Base-by-base conservation (phyloP, 2,797 vertebrate species). In the Ctenochaetus hawaiiensis region DNA sequence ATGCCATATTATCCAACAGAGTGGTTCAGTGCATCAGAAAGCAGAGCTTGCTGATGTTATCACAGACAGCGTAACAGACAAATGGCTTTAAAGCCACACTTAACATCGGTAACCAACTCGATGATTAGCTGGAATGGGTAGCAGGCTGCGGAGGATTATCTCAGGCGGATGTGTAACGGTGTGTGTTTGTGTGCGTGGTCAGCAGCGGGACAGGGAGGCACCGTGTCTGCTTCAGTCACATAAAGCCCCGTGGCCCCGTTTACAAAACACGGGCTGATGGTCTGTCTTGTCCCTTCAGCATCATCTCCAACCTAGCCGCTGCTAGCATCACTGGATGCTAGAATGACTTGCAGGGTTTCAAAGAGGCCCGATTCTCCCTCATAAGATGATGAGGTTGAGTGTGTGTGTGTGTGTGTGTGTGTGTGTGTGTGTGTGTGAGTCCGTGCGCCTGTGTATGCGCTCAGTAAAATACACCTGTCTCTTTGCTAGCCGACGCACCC, bases 311-410 rank as follows among this genome's bases (percentile, higher is more conserved):
- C 45, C 30, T 68, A 75, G 65, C 72, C 75, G 74, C 80, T 44
- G 13, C 58, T 89, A 91, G 84, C 84, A 77, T 72, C 77, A 1
- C 43, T 67, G 67, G 53, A 80, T 80, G 91, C 89, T 91, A 91
- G 74, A 84, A 93, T 92, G 92, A 93, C 92, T 94, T 93, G 90
- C 90, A 92, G 63, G 56, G 77, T 77, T 85, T 82, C 45, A 61
- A 73, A 79, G 41, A 63, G 68, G 73, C 80, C 69, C 60, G 45
- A 64, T 17, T 64, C 41, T 61, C 67, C 43, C 52, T 23, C 22
- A 57, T 18, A 65, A 65, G 30, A 77, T 26, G 43, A 73, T 23
- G n/a, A 49, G 78, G 6, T 37, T 20, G 9, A n/a, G 48, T 68
- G 47, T 8, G 18, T 1, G 51, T 2, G 30, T 34, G 37, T 30